phyloP scores from a whole-genome alignment of 2,888 invertebrate species.

The Coelogynopora nodosa region DNA sequence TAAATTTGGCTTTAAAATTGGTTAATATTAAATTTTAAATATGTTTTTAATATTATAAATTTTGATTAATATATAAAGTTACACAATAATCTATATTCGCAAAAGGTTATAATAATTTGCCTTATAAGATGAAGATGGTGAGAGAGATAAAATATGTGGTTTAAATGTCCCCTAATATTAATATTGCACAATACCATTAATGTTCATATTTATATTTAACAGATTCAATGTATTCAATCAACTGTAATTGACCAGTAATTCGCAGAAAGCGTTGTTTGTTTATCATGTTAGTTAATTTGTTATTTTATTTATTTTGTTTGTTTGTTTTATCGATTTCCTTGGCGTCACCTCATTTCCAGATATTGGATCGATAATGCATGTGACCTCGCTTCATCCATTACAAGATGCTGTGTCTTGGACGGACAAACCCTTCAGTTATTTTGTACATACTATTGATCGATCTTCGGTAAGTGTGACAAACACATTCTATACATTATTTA shows the following conservation, averaged over 20 bases:
- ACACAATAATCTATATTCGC: not conserved
- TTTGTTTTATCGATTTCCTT: slow-evolving; percentile 20
- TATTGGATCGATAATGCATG: slow-evolving; percentile 97
- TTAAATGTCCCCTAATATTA: too few species aligned
- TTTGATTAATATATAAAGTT: not conserved
- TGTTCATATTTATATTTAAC: too few species aligned
- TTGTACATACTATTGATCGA: slow-evolving; percentile 93
- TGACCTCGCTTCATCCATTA: slow-evolving; percentile 84
- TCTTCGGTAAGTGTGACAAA: slow-evolving; percentile 67
- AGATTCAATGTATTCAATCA: too few species aligned
- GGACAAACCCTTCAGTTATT: slow-evolving; percentile 95
- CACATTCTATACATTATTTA: too few species aligned
- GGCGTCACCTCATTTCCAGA: slow-evolving; percentile 64
- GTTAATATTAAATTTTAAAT: too few species aligned
- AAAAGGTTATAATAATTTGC: too few species aligned
- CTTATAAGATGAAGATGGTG: too few species aligned
- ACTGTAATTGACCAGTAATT: too few species aligned
- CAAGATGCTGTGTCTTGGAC: slow-evolving; percentile 89
- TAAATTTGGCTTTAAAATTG: too few species aligned
- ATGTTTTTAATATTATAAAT: not conserved
- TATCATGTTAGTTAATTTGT: not conserved
- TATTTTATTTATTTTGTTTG: slow-evolving; percentile 36
- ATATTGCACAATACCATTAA: too few species aligned
- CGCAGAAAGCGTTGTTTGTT: too few species aligned
- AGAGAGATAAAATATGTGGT: too few species aligned